Conservation (phyloP, 2,888 invertebrate genomes). For the Heterodera filipjevi region DNA sequence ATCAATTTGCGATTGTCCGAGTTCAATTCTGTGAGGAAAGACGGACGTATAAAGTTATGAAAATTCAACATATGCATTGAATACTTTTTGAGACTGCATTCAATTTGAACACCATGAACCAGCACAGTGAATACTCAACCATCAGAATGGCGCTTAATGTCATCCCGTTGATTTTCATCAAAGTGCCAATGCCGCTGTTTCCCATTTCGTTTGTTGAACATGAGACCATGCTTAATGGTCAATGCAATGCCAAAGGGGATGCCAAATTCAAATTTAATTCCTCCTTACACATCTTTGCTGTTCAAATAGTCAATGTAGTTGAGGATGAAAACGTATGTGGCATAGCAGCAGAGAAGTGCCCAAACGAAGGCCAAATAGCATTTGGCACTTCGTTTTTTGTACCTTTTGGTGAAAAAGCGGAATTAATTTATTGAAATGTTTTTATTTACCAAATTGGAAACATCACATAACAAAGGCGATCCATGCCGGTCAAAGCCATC, state of each 20-base stretch:
- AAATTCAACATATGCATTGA: neutral
- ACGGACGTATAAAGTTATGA: neutral
- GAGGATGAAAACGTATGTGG: neutral
- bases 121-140: neutral
- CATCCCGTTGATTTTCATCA: neutral
- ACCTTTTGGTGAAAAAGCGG: neutral
- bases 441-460: slow-evolving; percentile 17
- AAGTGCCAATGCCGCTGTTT: neutral
- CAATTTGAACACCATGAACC: neutral
- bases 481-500: slow-evolving; percentile 22
- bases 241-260: neutral
- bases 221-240: neutral
- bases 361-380: neutral
- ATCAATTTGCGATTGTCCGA: neutral
- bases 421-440: neutral
- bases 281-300: neutral
- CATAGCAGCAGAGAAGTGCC: neutral
- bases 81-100: neutral
- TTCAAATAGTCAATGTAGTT: neutral
- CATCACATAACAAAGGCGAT: slow-evolving; percentile 10
- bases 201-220: slow-evolving; percentile 10
- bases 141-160: neutral
- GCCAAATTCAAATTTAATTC: neutral
- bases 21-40: neutral
- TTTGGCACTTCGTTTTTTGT: neutral